phyloP scores from a whole-genome alignment of 23 tunicate species.

The Styela clava region DNA sequence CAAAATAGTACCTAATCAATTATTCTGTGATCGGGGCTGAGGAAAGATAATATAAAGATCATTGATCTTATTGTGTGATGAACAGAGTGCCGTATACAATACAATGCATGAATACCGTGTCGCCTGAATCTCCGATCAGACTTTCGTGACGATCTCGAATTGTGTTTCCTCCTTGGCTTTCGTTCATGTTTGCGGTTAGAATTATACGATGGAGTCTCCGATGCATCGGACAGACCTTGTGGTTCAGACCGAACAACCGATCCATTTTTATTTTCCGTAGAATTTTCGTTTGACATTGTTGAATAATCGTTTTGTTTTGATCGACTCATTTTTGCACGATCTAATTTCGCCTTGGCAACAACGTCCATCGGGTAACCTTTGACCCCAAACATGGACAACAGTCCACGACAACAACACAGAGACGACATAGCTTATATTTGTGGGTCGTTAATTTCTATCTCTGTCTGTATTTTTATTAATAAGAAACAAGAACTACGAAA shows the following conservation, averaged over 20 bases:
- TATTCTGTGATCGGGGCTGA: too few relatives aligned
- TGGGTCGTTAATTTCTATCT: too few relatives aligned
- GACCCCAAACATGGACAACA: constrained; percentile 8
- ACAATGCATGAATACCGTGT: background rate
- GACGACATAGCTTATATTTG: constrained; percentile 24
- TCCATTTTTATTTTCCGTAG: background rate
- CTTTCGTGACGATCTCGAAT: background rate
- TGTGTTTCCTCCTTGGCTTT: background rate
- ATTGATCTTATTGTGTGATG: too few relatives aligned
- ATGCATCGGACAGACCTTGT: background rate
- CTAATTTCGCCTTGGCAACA: constrained; percentile 22
- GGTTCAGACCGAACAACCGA: constrained; percentile 15
- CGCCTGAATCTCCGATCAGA: background rate
- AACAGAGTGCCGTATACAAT: too few relatives aligned
- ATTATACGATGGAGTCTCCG: background rate
- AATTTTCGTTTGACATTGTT: background rate
- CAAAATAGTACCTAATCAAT: too few relatives aligned
- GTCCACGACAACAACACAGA: constrained; percentile 23
- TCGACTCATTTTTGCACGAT: background rate
- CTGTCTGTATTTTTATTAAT: too few relatives aligned
- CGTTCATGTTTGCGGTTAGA: background rate
- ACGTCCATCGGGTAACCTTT: constrained; percentile 17
- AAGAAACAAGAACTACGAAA: too few relatives aligned
- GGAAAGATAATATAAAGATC: too few relatives aligned
- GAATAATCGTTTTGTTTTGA: background rate